Percentiles rank a stretch among this genome's conserved stretches.
phyloP scores from a whole-genome alignment of 2,113 vertebrate species.

The Microtus oregoni region DNA sequence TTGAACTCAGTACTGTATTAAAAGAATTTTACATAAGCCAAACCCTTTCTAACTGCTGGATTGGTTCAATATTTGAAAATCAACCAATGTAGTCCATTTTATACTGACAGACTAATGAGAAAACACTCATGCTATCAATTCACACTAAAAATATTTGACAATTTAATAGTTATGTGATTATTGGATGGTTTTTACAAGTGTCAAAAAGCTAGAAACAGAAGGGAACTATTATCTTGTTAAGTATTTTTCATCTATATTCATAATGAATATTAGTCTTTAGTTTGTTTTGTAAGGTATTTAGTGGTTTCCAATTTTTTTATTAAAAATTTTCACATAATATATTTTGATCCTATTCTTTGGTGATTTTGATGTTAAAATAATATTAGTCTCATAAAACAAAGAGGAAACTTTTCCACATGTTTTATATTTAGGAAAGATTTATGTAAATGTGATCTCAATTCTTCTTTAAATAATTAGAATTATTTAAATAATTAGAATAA shows the following conservation, averaged over 20 bases:
- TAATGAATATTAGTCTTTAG: background rate
- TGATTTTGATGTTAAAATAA: background rate
- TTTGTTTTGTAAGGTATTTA: background rate
- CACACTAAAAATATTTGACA: background rate
- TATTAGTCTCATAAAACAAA: slow-evolving; percentile 13
- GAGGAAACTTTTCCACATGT: background rate
- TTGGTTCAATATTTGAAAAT: slow-evolving; percentile 23
- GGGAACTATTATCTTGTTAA: background rate
- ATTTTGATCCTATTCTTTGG: background rate
- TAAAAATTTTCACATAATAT: background rate
- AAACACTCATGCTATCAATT: background rate
- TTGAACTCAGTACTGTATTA: background rate
- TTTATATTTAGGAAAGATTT: background rate
- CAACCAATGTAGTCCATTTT: slow-evolving; percentile 13
- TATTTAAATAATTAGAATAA: background rate
- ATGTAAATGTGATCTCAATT: slow-evolving; percentile 13
- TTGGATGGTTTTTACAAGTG: background rate
- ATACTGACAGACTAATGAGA: background rate
- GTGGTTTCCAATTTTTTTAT: background rate
- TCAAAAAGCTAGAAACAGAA: background rate
- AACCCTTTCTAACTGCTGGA: background rate
- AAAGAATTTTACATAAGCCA: background rate
- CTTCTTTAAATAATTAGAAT: background rate
- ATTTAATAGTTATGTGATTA: background rate
- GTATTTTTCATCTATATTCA: background rate